Conservation (phyloP, 2,797 vertebrate genomes). For the Falco novaeseelandiae region DNA sequence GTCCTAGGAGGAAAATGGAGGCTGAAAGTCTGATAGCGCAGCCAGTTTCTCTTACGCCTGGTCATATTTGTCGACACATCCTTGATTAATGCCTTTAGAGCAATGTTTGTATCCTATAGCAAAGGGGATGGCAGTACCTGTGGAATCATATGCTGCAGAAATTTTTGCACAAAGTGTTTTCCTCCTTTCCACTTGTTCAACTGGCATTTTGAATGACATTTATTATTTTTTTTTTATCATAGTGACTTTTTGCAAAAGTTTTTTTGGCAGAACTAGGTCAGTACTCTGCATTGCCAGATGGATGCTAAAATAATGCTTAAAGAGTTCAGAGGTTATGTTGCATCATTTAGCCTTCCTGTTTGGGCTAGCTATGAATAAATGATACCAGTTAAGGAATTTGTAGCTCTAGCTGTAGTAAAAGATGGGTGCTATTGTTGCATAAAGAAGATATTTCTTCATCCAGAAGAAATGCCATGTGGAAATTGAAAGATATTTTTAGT, state of each 20-base stretch:
- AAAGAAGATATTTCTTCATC: not conserved
- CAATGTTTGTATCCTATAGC: not conserved
- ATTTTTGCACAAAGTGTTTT: fast-evolving
- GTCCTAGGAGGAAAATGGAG: fast-evolving
- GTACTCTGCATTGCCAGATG: not conserved
- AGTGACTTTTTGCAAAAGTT: not conserved
- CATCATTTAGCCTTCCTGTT: not conserved
- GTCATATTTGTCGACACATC: not conserved
- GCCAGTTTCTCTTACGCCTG: not conserved
- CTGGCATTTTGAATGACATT: not conserved
- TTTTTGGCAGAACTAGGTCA: not conserved
- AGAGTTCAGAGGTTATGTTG: not conserved
- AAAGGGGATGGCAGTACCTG: not conserved
- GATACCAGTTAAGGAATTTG: not conserved
- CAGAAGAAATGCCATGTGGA: not conserved
- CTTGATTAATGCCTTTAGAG: not conserved
- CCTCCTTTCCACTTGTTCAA: not conserved
- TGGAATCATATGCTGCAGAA: not conserved
- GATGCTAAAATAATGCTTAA: not conserved
- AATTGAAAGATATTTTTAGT: not conserved
- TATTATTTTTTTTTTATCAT: no score
- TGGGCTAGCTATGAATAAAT: not conserved
- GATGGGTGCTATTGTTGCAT: not conserved
- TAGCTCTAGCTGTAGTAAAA: not conserved
- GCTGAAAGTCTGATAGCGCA: not conserved